Conservation (phyloP, 2,113 vertebrate species). For the Tragelaphus buxtoni region DNA sequence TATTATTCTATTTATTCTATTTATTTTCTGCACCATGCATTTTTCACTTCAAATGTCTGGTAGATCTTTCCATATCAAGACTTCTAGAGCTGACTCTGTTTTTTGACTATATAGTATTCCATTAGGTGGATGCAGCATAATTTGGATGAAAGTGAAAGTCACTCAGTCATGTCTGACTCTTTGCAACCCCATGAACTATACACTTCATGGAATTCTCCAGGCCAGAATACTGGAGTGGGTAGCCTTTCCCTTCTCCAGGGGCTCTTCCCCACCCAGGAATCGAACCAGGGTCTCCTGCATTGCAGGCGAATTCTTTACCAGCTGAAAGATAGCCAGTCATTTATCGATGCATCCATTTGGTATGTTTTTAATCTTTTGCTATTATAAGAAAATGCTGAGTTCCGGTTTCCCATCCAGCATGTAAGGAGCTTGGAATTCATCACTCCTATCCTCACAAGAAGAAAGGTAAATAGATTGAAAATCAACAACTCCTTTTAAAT, state of each 20-base stretch:
- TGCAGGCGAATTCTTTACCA: background rate
- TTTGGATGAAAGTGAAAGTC: background rate
- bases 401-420: background rate
- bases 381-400: constrained; percentile 55
- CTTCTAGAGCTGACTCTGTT: background rate
- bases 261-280: background rate
- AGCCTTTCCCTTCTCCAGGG: background rate
- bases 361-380: constrained; percentile 23
- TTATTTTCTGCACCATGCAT: background rate
- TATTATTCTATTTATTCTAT: background rate
- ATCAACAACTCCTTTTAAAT: constrained; percentile 14
- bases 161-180: background rate
- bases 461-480: constrained; percentile 4
- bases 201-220: background rate
- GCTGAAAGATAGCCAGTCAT: background rate
- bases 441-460: background rate
- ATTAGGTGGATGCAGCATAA: background rate
- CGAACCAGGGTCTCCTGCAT: background rate
- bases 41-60: background rate
- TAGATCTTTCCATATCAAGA: background rate
- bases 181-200: background rate
- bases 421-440: constrained; percentile 27
- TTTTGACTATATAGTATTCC: background rate
- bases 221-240: background rate
- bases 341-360: background rate